These are phyloP conservation scores for Cremastobaeus sp. DNA, from an alignment of 2,888 invertebrate species.

Conservation along the genomic window DNA sequence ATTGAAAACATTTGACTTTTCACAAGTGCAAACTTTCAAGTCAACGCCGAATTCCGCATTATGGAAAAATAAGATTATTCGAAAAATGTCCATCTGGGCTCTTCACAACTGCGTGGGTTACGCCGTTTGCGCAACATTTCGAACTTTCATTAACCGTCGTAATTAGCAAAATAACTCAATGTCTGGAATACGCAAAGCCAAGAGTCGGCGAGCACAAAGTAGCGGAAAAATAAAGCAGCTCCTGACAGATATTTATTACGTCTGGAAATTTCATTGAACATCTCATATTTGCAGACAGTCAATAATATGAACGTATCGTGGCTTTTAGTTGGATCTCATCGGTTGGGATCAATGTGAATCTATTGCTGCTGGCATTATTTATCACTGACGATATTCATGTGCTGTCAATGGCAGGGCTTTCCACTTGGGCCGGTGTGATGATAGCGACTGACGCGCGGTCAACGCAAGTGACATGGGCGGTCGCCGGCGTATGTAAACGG, in stretches of 20 bases:
- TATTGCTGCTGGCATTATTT: slow-evolving; percentile 67
- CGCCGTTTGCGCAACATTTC: too few relatives aligned
- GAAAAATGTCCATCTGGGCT: too few relatives aligned
- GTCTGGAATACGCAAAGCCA: too few relatives aligned
- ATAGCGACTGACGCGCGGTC: slow-evolving; percentile 66
- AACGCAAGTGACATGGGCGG: slow-evolving; percentile 53
- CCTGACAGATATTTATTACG: slow-evolving; percentile 28
- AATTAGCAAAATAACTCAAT: too few relatives aligned
- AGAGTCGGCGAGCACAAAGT: too few relatives aligned
- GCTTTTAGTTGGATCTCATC: slow-evolving; percentile 56
- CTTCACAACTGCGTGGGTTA: too few relatives aligned
- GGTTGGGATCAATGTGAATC: slow-evolving; percentile 47
- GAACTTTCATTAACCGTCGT: too few relatives aligned
- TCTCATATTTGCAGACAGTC: slow-evolving; percentile 33
- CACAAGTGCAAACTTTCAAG: too few relatives aligned
- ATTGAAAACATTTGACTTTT: not conserved
- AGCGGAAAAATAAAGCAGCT: too few relatives aligned
- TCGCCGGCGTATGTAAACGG: slow-evolving; percentile 52
- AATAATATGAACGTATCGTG: slow-evolving; percentile 57
- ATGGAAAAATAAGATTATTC: too few relatives aligned
- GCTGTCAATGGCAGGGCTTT: slow-evolving; percentile 75
- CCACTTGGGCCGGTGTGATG: slow-evolving; percentile 68
- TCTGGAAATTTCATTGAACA: slow-evolving; percentile 38
- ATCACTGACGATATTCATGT: slow-evolving; percentile 74
- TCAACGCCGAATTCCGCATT: too few relatives aligned